Evolutionary conservation across 2,797 vertebrate genomes (phyloP).

Genomic region (Onychomys leucogaster): DNA sequence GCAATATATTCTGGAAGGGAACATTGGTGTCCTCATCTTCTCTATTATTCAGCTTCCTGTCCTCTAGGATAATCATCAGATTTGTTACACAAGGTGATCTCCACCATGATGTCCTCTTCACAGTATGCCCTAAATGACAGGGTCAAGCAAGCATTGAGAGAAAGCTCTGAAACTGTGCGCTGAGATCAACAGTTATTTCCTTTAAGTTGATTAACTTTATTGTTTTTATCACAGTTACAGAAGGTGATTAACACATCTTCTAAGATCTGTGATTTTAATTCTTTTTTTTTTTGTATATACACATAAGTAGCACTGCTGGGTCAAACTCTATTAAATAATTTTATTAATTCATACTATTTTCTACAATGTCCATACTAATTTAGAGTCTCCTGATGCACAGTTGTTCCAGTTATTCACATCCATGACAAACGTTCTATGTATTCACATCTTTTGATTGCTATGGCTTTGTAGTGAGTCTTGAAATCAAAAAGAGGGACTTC

Average conservation of each 20-base stretch:
- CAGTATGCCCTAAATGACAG: background rate
- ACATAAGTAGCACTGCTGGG: background rate
- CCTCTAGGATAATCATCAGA: background rate
- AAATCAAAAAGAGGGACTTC: background rate
- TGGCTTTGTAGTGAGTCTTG: constrained; percentile 31
- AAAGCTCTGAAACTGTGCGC: background rate
- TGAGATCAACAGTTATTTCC: background rate
- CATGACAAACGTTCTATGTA: background rate
- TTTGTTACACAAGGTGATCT: background rate
- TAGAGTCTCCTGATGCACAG: background rate
- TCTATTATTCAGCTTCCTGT: background rate
- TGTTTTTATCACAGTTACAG: background rate
- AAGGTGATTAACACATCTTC: background rate
- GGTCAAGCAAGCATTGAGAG: background rate
- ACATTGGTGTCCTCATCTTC: background rate
- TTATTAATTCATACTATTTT: background rate
- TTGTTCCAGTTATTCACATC: background rate
- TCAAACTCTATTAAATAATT: background rate
- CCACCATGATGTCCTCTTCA: background rate
- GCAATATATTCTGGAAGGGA: background rate
- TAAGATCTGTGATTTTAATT: background rate
- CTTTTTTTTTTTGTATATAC: too few species aligned
- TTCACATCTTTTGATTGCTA: background rate
- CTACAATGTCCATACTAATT: background rate
- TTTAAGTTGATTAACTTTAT: background rate